Base-by-base conservation (phyloP, 2,888 invertebrate species). In the Dolichomitus sp. region DNA sequence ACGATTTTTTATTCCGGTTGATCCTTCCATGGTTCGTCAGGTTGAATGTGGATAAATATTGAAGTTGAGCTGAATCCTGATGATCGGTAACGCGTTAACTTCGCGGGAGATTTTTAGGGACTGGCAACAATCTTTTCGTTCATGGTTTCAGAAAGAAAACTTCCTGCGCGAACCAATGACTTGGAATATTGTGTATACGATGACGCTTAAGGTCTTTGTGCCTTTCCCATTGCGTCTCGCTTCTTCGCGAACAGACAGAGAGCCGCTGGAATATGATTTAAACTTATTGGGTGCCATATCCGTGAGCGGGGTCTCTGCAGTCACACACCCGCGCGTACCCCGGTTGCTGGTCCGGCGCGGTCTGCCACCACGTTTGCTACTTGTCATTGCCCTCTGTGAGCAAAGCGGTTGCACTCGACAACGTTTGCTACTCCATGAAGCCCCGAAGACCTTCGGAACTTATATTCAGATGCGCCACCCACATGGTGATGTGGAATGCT, bases 211-310 rank as follows among this genome's bases (percentile, higher is more conserved):
- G 30, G 74, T 30, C 27, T 78, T 42, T 17, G 37, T 12, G 45
- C 50, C 33, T 37, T 50, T 17, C 37, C 40, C 48, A 42, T 30
- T 73, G 5, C 52, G 9, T 65, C 57, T 27, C 37, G 59, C 27
- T 48, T 11, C 14, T 27, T 65, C 65, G 23, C 23, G 27, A 40
- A 12, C 57, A 30, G 66, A 54, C 66, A 33, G 70, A 61, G 40
- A 61, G 40, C 70, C 54, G 59, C 59, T 78, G 78, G 65, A 54
- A 88, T 88, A 90, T 92, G 92, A 92, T 92, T 92, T 92, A 91
- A 91, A 90, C 91, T 92, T 90, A 92, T 92, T 92, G 92, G 91
- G 86, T 92, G 90, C 73, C 79, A 80, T 75, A 68, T 81, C 65
- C 68, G 57, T 59, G 59, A 74, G 83, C 69, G 54, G 68, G 63